Conservation (phyloP, 2,113 vertebrate species). For the Gallinago undulata region DNA sequence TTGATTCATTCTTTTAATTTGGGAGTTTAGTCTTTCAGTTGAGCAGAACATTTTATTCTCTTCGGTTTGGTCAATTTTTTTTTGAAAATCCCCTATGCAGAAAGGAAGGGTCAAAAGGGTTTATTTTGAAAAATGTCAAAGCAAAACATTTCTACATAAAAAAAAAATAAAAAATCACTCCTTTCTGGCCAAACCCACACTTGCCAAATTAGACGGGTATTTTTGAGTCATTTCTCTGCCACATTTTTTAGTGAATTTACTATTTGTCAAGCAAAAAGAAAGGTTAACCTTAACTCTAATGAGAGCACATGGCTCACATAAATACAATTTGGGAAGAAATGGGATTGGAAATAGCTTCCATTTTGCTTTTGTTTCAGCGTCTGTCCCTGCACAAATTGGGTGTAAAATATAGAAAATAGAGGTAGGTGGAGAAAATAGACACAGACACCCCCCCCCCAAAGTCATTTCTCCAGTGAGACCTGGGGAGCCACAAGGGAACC, state of each 20-base stretch:
- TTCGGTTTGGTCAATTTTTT: background rate
- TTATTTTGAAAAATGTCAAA: slow-evolving; percentile 47
- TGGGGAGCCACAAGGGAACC: background rate
- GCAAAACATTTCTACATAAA: slow-evolving; percentile 30
- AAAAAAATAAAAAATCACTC: background rate
- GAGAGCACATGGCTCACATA: background rate
- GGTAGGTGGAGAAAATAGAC: background rate
- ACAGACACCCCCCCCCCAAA: background rate
- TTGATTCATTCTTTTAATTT: background rate
- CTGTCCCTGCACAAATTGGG: background rate
- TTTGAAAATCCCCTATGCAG: background rate
- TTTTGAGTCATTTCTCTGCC: slow-evolving; percentile 27
- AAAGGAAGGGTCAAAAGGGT: slow-evolving; percentile 34
- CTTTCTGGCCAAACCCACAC: background rate
- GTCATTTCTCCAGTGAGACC: background rate
- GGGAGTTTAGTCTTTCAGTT: background rate
- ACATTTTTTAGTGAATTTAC: slow-evolving; percentile 48
- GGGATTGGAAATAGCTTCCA: background rate
- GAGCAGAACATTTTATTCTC: slow-evolving; percentile 28
- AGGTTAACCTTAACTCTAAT: background rate
- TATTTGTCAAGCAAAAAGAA: slow-evolving; percentile 16
- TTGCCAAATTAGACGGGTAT: slow-evolving; percentile 44
- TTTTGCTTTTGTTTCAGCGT: background rate
- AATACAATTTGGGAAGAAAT: background rate
- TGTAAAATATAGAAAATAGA: background rate